Evolutionary conservation across 2,797 vertebrate species (phyloP).

Genomic region (Cetoscarus ocellatus): DNA sequence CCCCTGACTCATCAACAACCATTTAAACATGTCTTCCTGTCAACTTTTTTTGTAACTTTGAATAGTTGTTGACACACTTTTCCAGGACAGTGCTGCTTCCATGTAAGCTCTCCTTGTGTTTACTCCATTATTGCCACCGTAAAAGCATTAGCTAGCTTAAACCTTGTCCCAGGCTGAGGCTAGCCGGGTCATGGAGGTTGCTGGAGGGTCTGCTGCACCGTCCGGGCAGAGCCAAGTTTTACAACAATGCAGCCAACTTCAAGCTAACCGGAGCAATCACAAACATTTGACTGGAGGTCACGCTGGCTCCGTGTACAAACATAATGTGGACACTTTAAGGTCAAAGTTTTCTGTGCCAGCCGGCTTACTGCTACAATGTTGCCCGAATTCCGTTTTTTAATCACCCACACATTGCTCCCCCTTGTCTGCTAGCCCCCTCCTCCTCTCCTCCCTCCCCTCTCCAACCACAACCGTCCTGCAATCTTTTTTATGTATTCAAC

Average conservation of each 20-base stretch:
- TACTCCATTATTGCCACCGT: conserved; percentile 27
- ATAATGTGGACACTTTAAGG: conserved; percentile 56
- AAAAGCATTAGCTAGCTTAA: conserved; percentile 40
- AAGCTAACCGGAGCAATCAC: conserved; percentile 35
- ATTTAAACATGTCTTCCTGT: conserved; percentile 14
- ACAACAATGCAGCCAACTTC: conserved; percentile 79
- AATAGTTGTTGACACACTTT: conserved; percentile 18
- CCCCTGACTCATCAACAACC: conserved; percentile 28
- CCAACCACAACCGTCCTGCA: conserved; percentile 65
- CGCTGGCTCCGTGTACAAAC: conserved; percentile 53
- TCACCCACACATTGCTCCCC: conserved; percentile 50
- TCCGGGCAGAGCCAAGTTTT: conserved; percentile 60
- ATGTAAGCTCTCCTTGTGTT: conserved; percentile 20
- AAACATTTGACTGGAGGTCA: conserved; percentile 72
- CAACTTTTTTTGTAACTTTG: conserved; percentile 7
- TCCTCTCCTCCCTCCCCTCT: conserved; percentile 23
- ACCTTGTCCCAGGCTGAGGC: conserved; percentile 26
- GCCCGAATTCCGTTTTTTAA: conserved; percentile 61
- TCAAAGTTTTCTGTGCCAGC: conserved; percentile 33
- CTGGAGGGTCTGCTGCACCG: conserved; percentile 45
- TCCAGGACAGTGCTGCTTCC: background rate
- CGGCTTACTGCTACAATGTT: conserved; percentile 61
- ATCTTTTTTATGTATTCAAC: conserved; percentile 54
- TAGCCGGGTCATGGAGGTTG: conserved; percentile 55
- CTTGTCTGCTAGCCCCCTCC: conserved; percentile 29